Evolutionary conservation across 2,113 vertebrate species (phyloP).

Genomic region (Reinhardtius hippoglossoides): DNA sequence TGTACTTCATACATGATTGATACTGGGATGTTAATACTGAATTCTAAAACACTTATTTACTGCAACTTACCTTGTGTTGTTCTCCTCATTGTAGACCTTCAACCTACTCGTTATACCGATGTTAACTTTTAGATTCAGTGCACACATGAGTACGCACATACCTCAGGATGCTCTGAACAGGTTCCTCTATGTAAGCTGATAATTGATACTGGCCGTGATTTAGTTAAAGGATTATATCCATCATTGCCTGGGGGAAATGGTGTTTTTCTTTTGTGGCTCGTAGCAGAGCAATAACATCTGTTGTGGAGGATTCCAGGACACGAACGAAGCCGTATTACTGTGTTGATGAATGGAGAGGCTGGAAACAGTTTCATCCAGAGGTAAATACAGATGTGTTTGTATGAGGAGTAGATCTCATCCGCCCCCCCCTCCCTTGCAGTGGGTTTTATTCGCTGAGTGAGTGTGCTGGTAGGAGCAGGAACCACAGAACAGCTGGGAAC

Average conservation of each 20-base stretch:
- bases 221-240: neutral
- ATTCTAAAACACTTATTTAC: constrained; percentile 2
- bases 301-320: neutral
- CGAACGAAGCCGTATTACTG: neutral
- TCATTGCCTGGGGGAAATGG: neutral
- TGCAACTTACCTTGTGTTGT: constrained; percentile 41
- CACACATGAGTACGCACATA: too few relatives aligned
- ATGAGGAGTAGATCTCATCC: neutral
- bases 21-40: neutral
- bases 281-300: neutral
- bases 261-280: neutral
- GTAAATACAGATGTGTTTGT: neutral
- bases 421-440: neutral
- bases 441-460: constrained; percentile 8
- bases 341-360: neutral
- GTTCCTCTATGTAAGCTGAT: neutral
- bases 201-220: neutral
- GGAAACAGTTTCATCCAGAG: too few relatives aligned
- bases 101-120: neutral
- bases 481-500: constrained; percentile 38
- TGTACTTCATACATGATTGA: too few relatives aligned
- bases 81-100: neutral
- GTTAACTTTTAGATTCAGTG: too few relatives aligned
- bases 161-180: neutral
- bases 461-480: constrained; percentile 12